phyloP scores from a whole-genome alignment of 2,797 vertebrate species.

The Gila robusta region DNA sequence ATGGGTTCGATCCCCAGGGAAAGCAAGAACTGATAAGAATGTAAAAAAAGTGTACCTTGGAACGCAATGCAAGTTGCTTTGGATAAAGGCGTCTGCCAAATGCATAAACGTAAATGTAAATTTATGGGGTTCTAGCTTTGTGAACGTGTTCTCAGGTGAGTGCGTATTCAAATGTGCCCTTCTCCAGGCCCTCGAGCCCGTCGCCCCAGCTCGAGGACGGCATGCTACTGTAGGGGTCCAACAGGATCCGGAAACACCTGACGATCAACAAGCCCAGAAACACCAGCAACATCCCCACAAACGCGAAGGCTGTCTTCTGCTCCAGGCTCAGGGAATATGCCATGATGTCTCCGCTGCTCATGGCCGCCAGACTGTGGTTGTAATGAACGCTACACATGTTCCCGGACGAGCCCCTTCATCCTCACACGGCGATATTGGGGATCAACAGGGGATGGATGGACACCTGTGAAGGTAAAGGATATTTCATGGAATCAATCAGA shows the following conservation, averaged over 20 bases:
- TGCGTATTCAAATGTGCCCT: constrained; percentile 96
- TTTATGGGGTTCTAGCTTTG: neutral
- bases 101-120: no score
- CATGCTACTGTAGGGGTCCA: constrained; percentile 98
- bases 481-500: neutral
- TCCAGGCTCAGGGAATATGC: constrained; percentile 92
- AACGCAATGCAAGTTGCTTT: no score
- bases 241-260: constrained; percentile 94
- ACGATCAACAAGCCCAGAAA: constrained; percentile 95
- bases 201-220: constrained; percentile 96
- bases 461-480: constrained; percentile 63
- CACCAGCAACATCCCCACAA: constrained; percentile 93
- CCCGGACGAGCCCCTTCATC: constrained; percentile 75
- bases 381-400: constrained; percentile 91
- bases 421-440: constrained; percentile 68
- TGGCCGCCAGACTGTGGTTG: constrained; percentile 89
- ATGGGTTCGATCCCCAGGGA: no score
- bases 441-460: constrained; percentile 69
- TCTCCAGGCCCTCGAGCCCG: constrained; percentile 94
- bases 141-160: constrained; percentile 84
- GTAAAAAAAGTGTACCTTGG: no score
- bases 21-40: no score
- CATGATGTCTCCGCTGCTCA: constrained; percentile 89
- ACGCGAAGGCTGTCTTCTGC: constrained; percentile 96
- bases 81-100: no score